Evolutionary conservation across 2,797 vertebrate genomes (phyloP).

Genomic region (Sebastolobus altivelis): DNA sequence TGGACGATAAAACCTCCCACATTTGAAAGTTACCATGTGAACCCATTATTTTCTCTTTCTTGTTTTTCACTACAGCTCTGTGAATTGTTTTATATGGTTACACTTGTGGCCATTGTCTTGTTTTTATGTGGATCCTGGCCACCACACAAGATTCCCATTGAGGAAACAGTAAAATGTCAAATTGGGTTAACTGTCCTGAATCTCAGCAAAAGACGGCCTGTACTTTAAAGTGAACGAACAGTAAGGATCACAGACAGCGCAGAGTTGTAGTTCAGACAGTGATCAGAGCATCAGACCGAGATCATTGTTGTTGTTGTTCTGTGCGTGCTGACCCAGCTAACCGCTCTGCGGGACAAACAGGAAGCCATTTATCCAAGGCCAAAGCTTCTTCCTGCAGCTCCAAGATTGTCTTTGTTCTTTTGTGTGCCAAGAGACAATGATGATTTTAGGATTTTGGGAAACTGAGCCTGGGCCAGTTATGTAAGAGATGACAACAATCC

Average conservation of each 20-base stretch:
- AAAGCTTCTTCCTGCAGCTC: constrained; percentile 63
- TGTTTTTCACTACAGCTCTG: constrained; percentile 15
- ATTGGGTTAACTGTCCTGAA: constrained; percentile 10
- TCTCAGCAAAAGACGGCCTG: background rate
- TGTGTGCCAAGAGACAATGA: constrained; percentile 53
- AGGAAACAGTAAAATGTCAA: constrained; percentile 54
- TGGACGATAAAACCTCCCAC: background rate
- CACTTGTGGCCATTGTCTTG: background rate
- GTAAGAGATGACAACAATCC: constrained; percentile 40
- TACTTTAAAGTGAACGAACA: constrained; percentile 18
- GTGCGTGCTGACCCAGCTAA: constrained; percentile 68
- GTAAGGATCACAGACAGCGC: constrained; percentile 15
- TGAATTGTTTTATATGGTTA: background rate
- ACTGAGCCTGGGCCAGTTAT: constrained; percentile 47
- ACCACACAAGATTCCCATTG: background rate
- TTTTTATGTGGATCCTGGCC: constrained; percentile 32
- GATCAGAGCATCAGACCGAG: constrained; percentile 41
- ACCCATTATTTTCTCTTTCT: constrained; percentile 22
- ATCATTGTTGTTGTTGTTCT: constrained; percentile 52
- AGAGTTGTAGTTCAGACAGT: constrained; percentile 35
- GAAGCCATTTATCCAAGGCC: constrained; percentile 77
- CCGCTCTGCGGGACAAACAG: constrained; percentile 68
- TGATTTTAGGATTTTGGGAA: constrained; percentile 65
- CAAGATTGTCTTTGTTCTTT: constrained; percentile 66
- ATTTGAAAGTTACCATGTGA: constrained; percentile 1